Evolutionary conservation across 1,140 invertebrate species (phyloP), one percentile per base, ranked within the genome.

Genomic region (Oryctes rhinoceros): DNA sequence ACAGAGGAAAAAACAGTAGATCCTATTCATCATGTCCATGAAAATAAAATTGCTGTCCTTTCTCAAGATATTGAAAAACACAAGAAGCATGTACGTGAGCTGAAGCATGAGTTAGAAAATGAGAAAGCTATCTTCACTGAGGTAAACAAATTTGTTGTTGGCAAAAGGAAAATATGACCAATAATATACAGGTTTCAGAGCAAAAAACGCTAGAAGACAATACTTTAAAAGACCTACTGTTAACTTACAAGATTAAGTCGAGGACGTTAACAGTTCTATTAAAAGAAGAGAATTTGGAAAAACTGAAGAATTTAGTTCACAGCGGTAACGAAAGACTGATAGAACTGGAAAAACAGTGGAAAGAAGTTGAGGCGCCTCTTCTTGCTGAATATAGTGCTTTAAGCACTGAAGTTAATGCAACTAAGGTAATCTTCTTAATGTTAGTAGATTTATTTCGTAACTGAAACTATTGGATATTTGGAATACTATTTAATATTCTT

Each of bases 311-410:
- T 76, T 84, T 92, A 5, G 90, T 94, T 35, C 91, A 94, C 81
- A 87, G 88, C 15, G 91, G 90, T 83, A 89, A 89, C 39, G 90
- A 91, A 84, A 90, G 91, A 87, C 84, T 95, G 62, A 86, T 92
- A 10, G 90, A 88, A 81, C 87, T 94, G 81, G 91, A 91, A 4
- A 90, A 89, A 76, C 91, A 94, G 82, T 95, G 94, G 94, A 92
- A 94, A 80, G 90, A 91, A 81, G 91, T 93, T 81, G 88, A 93
- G 82, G 88, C 88, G 53, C 92, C 93, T 15, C 87, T 95, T 13
- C 89, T 94, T 78, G 87, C 92, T 80, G 89, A 93, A 82, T 93
- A 92, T 85, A 84, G 91, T 48, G 86, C 89, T 78, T 88, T 92
- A 71, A 90, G 90, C 84, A 89, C 91, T 83, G 89, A 90, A 35